Evolutionary conservation across 2,888 invertebrate species (phyloP).

Genomic region (Dioctria rufipes): DNA sequence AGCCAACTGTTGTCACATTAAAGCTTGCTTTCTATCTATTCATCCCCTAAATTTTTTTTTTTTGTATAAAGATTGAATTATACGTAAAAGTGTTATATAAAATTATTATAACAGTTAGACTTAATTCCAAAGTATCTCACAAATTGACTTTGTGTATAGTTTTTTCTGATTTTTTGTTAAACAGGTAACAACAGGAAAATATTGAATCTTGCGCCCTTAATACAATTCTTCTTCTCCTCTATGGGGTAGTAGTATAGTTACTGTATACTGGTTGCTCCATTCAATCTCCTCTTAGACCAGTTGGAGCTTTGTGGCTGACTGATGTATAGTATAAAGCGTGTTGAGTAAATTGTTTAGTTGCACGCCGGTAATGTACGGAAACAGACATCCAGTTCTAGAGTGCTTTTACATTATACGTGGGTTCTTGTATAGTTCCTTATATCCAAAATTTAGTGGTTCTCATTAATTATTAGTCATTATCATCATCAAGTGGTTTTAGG

Average conservation of each 20-base stretch:
- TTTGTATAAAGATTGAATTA: too few species aligned
- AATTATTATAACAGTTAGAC: conserved; percentile 36
- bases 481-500: too few species aligned
- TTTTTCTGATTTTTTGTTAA: too few species aligned
- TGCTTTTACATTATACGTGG: too few species aligned
- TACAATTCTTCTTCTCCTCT: not conserved
- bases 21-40: not conserved
- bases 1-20: conserved; percentile 24
- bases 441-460: too few species aligned
- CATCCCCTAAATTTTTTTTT: conserved; percentile 1
- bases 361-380: conserved; percentile 54
- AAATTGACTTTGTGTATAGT: too few species aligned
- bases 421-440: too few species aligned
- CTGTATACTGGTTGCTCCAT: conserved; percentile 30
- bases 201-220: conserved; percentile 22
- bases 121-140: not conserved
- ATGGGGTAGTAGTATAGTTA: too few species aligned
- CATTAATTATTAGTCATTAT: too few species aligned
- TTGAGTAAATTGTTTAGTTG: conserved; percentile 54
- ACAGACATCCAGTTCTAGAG: not conserved
- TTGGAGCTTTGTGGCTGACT: not conserved
- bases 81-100: not conserved
- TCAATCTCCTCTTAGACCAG: conserved; percentile 19
- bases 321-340: not conserved
- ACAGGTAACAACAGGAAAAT: too few species aligned